Evolutionary conservation across 2,797 vertebrate species (phyloP), one percentile per base, ranked within the genome.

Genomic region (Graptemys geographica): DNA sequence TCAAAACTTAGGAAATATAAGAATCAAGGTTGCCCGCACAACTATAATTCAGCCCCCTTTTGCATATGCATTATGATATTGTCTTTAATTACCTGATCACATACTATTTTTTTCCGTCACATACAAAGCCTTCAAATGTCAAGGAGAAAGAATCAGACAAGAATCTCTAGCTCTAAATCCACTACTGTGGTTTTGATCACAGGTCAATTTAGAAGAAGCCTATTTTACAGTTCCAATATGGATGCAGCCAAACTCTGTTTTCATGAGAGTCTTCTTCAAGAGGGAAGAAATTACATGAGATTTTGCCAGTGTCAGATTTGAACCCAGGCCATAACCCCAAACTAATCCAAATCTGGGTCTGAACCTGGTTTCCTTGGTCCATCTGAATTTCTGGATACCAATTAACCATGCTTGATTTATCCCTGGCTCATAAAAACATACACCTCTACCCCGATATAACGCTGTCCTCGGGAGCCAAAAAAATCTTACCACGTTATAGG

Each of bases 181-280:
- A 72, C 2, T 1, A 4, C 1, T 79, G 44, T 55, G 76, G 55
- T 76, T 97, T 95, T 93, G 44, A 93, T 87, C 74, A 27, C 6
- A 1, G 84, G 49, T 93, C 49, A 96, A 92, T 84, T 86, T 81
- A 81, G 31, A 88, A 92, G 37, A 16, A 27, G 3, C 2, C 18
- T 80, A 11, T 92, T 89, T 89, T 47, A 53, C 49, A 89, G 12
- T n/a, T 95, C 31, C 4, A 44, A 0, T 91, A 81, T 93, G 55
- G 49, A 86, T 23, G 49, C 6, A 93, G 37, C 0, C 31, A 90
- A 91, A 57, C 37, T 87, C 19, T 18, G 0, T 88, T 89, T 95
- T 94, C 56, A 93, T 72, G 56, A 95, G 69, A 90, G 21, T 92
- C 4, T 89, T 11, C 59, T 94, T 52, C 83, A 94, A 91, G 89